phyloP scores from a whole-genome alignment of 2,113 vertebrate species.

The Ceratotherium simum region DNA sequence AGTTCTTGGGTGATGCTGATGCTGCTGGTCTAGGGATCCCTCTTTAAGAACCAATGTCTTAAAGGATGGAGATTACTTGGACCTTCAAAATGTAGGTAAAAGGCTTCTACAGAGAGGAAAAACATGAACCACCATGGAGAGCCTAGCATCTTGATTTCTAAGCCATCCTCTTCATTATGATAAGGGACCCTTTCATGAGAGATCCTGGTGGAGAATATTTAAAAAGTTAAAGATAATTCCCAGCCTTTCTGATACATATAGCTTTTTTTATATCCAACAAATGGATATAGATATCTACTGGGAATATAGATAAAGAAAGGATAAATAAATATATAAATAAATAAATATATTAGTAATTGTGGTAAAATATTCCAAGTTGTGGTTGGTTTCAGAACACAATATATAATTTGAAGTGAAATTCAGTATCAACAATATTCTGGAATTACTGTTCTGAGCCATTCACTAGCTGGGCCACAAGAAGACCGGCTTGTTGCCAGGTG shows the following conservation, averaged over 20 bases:
- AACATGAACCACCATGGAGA: neutral
- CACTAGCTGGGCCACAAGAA: neutral
- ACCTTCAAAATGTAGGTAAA: neutral
- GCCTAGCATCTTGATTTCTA: neutral
- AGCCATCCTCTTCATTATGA: neutral
- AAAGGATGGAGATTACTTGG: neutral
- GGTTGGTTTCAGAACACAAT: slow-evolving; percentile 10
- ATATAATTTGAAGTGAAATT: neutral
- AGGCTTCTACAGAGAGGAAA: neutral
- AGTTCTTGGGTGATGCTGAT: neutral
- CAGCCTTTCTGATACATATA: slow-evolving; percentile 11
- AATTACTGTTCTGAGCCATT: neutral
- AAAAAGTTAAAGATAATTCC: neutral
- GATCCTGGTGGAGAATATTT: neutral
- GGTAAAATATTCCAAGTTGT: neutral
- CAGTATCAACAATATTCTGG: neutral
- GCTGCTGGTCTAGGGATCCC: neutral
- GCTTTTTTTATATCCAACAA: neutral
- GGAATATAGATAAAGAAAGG: neutral
- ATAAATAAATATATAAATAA: neutral
- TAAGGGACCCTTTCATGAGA: neutral
- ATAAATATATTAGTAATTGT: neutral
- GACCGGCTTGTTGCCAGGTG: neutral
- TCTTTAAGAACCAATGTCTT: slow-evolving; percentile 14
- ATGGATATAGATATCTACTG: neutral